Evolutionary conservation across 2,888 invertebrate genomes (phyloP), one percentile per base, ranked within the genome.

Genomic region (Dasysyrphus albostriatus): DNA sequence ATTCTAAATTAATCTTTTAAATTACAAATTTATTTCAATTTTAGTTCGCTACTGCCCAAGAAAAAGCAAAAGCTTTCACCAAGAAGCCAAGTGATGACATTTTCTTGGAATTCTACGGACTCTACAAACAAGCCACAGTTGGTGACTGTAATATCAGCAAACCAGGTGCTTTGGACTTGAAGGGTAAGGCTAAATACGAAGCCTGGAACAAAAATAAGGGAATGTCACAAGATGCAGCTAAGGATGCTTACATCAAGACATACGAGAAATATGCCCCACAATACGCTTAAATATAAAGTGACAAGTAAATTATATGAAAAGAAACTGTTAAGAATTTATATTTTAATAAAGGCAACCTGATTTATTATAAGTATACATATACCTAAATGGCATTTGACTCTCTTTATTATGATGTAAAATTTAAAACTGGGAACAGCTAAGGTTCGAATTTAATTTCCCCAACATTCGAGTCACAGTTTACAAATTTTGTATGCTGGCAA

Each of bases 151-250:
- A 93, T 59, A 95, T 96, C 89, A 98, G 98, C 74, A 97, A 98
- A 73, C 94, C 98, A 93, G 90, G 98, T 88, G 98, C 98, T 90
- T 92, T 97, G 89, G 97, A 96, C 93, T 98, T 96, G 88, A 98
- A 97, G 92, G 98, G 98, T 34, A 99, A 99, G 92, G 98, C 98
- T 39, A 99, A 99, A 93, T 98, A 97, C 97, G 96, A 97, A 92
- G 96, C 97, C 4, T 99, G 99, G 99, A 95, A 94, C 88, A 93
- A 93, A 79, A 96, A 96, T 92, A 98, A 98, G 93, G 98, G 98
- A 44, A 94, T 95, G 90, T 93, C 95, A 49, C 93, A 95, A 90
- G 97, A 96, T 56, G 95, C 94, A 37, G 98, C 98, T 75, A 97
- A 97, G 93, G 94, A 96, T 90, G 95, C 96, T 67, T 98, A 98